Evolutionary conservation across 2,888 invertebrate species (phyloP).

Genomic region (Caenorhabditis drosophilae): DNA sequence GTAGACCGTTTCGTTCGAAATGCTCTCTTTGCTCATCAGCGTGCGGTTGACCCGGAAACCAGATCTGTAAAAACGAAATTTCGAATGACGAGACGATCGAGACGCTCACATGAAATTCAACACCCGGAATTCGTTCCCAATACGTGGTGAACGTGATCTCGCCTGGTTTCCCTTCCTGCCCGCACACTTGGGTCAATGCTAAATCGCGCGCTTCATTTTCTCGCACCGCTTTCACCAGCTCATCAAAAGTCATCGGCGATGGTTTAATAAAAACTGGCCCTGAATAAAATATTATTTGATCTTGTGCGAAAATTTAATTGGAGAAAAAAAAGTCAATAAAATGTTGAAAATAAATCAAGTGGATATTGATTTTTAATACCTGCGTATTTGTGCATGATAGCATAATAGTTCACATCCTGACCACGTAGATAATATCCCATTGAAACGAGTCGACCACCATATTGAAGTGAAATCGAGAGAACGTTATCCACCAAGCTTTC

Average conservation of each 20-base stretch:
- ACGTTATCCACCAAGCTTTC: conserved; percentile 65
- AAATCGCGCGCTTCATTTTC: conserved; percentile 67
- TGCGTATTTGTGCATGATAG: conserved; percentile 66
- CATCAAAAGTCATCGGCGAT: conserved; percentile 62
- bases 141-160: conserved; percentile 64
- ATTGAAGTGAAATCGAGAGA: conserved; percentile 56
- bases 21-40: conserved; percentile 60
- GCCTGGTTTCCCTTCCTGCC: conserved; percentile 61
- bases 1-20: conserved; percentile 62
- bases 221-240: conserved; percentile 60
- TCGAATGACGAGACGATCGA: neutral
- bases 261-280: conserved; percentile 67
- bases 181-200: conserved; percentile 66
- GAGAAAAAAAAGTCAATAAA: no score
- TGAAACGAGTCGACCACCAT: conserved; percentile 62
- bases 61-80: conserved; percentile 48
- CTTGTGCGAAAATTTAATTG: no score
- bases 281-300: neutral
- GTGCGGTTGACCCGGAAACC: conserved; percentile 66
- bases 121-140: conserved; percentile 65
- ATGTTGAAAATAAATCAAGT: no score
- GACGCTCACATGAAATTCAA: conserved; percentile 52
- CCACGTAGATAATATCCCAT: conserved; percentile 59
- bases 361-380: conserved; percentile 33
- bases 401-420: conserved; percentile 55